Evolutionary conservation across 2,113 vertebrate species (phyloP).

Genomic region (Vulpes vulpes): DNA sequence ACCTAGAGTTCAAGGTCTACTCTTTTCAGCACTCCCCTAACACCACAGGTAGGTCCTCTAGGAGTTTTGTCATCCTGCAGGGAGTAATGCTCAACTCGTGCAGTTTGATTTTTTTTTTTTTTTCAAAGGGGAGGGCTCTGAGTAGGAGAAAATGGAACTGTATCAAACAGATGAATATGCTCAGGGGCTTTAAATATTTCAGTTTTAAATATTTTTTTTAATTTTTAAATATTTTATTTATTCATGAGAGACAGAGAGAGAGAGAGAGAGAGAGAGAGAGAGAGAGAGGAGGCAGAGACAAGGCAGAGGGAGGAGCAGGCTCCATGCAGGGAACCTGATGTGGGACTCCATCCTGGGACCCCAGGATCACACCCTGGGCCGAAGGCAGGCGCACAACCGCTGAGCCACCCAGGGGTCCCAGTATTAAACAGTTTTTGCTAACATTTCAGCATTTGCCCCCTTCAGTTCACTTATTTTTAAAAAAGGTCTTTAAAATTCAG

Average conservation of each 20-base stretch:
- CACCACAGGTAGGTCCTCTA: background rate
- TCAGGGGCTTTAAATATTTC: background rate
- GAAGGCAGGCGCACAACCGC: too few species aligned
- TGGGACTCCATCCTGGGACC: too few species aligned
- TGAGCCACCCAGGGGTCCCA: too few species aligned
- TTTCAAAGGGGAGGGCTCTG: background rate
- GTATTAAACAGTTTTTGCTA: background rate
- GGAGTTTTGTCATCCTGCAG: background rate
- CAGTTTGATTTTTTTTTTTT: background rate
- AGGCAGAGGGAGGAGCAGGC: too few species aligned
- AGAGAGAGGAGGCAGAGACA: too few species aligned
- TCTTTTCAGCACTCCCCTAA: background rate
- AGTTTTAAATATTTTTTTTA: background rate
- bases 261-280: too few species aligned
- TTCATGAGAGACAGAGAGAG: too few species aligned
- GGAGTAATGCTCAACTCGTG: background rate
- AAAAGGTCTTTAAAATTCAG: background rate
- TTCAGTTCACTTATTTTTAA: background rate
- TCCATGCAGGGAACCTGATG: too few species aligned
- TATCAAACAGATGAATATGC: background rate
- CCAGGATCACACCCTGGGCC: too few species aligned
- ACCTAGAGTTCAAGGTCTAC: background rate
- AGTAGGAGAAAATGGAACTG: background rate
- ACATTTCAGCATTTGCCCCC: background rate
- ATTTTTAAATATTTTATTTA: too few species aligned